Conservation (phyloP, 2,888 invertebrate genomes). For the Euplagia quadripunctaria region DNA sequence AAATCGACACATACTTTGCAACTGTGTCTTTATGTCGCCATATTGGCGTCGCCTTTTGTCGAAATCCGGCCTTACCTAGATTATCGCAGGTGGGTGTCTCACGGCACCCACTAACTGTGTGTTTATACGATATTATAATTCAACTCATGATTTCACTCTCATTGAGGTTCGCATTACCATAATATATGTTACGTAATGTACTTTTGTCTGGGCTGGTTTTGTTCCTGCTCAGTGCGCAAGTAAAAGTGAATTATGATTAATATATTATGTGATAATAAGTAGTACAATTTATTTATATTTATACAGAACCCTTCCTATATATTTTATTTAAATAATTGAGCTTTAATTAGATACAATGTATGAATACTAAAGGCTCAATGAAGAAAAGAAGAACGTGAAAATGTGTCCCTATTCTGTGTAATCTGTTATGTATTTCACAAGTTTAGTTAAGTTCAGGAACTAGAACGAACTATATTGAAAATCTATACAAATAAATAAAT, state of each 20-base stretch:
- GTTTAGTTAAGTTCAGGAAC: too few species aligned
- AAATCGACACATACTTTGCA: too few species aligned
- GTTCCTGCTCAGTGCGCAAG: constrained; percentile 36
- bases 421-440: too few species aligned
- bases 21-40: not conserved
- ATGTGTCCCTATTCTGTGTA: too few species aligned
- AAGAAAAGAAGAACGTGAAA: too few species aligned
- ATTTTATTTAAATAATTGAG: not conserved
- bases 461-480: too few species aligned
- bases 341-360: not conserved
- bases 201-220: constrained; percentile 36
- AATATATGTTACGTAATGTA: constrained; percentile 23
- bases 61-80: not conserved
- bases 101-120: constrained; percentile 20
- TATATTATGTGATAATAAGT: not conserved
- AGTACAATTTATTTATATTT: not conserved
- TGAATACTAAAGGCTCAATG: too few species aligned
- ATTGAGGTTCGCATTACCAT: constrained; percentile 46
- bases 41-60: not conserved
- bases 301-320: not conserved
- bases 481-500: too few species aligned
- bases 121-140: constrained; percentile 37
- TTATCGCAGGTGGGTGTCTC: constrained; percentile 35
- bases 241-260: constrained; percentile 39
- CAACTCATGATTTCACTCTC: constrained; percentile 51